phyloP scores from a whole-genome alignment of 2,113 vertebrate genomes.

The Daphoenositta chrysoptera region DNA sequence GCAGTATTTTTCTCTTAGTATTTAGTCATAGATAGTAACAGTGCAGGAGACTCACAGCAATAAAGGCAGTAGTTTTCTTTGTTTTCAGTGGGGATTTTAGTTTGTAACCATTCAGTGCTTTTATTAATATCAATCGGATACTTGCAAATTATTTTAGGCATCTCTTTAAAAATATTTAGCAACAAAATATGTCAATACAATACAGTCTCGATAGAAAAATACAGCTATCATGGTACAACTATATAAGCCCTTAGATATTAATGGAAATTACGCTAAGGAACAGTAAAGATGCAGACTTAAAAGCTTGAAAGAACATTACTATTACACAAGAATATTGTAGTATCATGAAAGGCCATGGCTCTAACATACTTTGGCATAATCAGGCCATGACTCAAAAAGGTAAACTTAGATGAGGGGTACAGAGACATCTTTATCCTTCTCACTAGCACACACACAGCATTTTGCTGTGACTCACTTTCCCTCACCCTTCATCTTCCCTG shows the following conservation, averaged over 20 bases:
- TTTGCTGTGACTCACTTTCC: neutral
- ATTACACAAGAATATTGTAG: neutral
- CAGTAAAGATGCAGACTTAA: neutral
- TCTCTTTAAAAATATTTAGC: neutral
- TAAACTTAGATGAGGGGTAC: neutral
- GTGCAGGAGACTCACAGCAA: neutral
- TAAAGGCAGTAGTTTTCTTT: neutral
- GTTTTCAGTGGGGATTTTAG: neutral
- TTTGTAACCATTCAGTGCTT: neutral
- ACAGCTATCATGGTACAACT: neutral
- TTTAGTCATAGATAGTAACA: neutral
- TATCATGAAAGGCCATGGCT: neutral
- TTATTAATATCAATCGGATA: neutral
- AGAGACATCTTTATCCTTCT: neutral
- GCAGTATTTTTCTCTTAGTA: neutral
- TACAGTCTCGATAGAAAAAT: neutral
- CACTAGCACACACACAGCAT: neutral
- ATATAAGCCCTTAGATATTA: neutral
- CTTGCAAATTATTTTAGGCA: neutral
- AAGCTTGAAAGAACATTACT: neutral
- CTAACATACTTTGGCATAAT: slow-evolving; percentile 5
- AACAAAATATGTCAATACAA: neutral
- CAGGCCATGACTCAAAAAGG: neutral
- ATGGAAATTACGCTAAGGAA: neutral
- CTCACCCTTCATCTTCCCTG: neutral